Base-by-base conservation (phyloP, 2,797 vertebrate species). In the Spondyliosoma cantharus region DNA sequence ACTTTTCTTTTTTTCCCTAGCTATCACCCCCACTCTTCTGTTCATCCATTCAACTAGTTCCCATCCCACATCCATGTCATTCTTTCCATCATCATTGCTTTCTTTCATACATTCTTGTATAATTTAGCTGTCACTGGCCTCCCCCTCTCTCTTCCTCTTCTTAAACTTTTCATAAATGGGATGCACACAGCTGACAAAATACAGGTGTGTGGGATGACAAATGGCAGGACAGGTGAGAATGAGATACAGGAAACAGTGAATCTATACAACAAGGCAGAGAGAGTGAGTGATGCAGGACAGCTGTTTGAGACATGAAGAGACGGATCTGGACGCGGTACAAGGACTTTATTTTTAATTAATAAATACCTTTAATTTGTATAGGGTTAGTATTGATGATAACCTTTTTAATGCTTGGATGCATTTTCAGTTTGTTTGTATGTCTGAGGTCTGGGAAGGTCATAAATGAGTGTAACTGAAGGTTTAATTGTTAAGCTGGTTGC, bases 11-110 rank as follows among this genome's bases (percentile, higher is more conserved):
- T 65, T 50, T 45, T 45, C 4, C 48, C 42, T 65, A 53, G 45
- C 46, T 32, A 5, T 69, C 71, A 77, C 59, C 56, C 58, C 54
- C 75, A 42, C 64, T 80, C 75, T 67, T 84, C 72, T 80, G 56
- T 77, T 72, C 72, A 27, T 71, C 78, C 60, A n/a, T 67, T 69
- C 63, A 82, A 65, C 56, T 70, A 24, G 24, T 75, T 81, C 25
- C 49, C 67, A 78, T 71, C 77, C 64, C 42, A 83, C 61, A 74
- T n/a, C 15, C 24, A 0, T 65, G 20, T 65, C 32, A 16, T 29
- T 48, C 59, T 52, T n/a, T 74, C 63, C 67, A 56, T 57, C 63
- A 45, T 62, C 25, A 17, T 46, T 43, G 13, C 60, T 66, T 70
- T 68, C 27, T 61, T 37, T 32, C 29, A 65, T 48, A n/a, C 29